Evolutionary conservation across 2,113 vertebrate species (phyloP).

Genomic region (Perca flavescens): DNA sequence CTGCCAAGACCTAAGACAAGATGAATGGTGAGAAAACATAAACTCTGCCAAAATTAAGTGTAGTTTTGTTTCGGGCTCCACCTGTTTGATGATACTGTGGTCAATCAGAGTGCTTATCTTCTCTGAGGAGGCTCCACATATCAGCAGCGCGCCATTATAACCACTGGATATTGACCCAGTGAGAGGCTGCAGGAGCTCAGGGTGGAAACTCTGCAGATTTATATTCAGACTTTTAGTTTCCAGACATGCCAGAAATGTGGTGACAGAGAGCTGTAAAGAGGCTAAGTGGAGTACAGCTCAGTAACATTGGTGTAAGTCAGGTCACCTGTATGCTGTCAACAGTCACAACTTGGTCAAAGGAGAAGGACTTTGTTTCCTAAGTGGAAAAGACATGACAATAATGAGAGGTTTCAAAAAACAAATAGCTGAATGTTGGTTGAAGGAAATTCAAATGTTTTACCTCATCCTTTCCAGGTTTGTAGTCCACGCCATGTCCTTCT

Average conservation of each 20-base stretch:
- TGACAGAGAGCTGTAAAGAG: neutral
- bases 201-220: constrained; percentile 78
- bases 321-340: constrained; percentile 65
- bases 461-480: constrained; percentile 55
- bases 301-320: neutral
- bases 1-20: constrained; percentile 74
- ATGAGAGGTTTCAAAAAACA: neutral
- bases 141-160: constrained; percentile 83
- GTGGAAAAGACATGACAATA: constrained; percentile 4
- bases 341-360: constrained; percentile 70
- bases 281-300: neutral
- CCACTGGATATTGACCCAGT: constrained; percentile 79
- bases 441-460: constrained; percentile 46
- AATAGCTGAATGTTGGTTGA: neutral
- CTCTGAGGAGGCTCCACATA: constrained; percentile 75
- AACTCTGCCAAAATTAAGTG: neutral
- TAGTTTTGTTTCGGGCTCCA: constrained; percentile 37
- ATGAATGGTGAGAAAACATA: neutral
- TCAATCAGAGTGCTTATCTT: constrained; percentile 37
- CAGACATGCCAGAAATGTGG: neutral
- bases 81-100: constrained; percentile 80
- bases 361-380: constrained; percentile 66
- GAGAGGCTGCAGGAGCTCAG: constrained; percentile 79
- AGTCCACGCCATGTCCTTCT: constrained; percentile 59
- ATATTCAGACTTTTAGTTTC: constrained; percentile 21